A percentile compares a stretch with the other conserved stretches of the same genome.
These are phyloP conservation scores for Pangasius larnaudii DNA, from an alignment of 2,797 vertebrate species.

Conservation along the genomic window DNA sequence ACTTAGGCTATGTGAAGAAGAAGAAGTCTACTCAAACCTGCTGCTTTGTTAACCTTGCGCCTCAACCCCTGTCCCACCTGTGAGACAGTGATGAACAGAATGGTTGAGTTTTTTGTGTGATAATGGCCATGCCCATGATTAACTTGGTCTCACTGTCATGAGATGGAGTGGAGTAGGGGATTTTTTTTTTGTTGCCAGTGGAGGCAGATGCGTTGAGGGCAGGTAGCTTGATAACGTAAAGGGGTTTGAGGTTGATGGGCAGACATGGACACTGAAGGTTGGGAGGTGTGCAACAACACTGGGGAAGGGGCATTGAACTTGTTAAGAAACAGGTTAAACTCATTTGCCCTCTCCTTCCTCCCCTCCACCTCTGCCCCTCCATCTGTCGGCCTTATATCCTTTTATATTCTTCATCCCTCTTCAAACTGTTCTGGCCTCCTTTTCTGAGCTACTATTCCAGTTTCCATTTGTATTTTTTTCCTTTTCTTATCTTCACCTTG, in stretches of 20 bases:
- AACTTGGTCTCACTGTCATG: neutral
- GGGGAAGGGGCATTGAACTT: no score
- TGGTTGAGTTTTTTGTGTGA: neutral
- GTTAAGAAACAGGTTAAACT: slow-evolving; percentile 1
- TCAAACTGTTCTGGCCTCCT: neutral
- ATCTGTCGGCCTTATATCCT: neutral
- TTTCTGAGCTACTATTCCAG: neutral
- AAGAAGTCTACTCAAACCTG: neutral
- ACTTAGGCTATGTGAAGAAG: neutral
- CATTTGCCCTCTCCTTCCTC: neutral
- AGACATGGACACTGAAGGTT: neutral
- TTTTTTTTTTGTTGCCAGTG: neutral
- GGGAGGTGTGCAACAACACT: neutral
- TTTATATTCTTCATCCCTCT: neutral
- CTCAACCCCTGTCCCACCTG: neutral
- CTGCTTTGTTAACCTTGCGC: neutral
- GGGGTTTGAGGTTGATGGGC: neutral
- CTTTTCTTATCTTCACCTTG: neutral
- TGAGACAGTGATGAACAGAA: neutral
- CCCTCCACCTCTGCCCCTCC: neutral
- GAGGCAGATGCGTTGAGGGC: neutral
- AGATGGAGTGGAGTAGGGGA: neutral
- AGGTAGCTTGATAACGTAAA: neutral
- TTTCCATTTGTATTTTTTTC: neutral
- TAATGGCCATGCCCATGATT: neutral